phyloP scores from a whole-genome alignment of 2,888 invertebrate genomes.

The Sinentomon sp. region DNA sequence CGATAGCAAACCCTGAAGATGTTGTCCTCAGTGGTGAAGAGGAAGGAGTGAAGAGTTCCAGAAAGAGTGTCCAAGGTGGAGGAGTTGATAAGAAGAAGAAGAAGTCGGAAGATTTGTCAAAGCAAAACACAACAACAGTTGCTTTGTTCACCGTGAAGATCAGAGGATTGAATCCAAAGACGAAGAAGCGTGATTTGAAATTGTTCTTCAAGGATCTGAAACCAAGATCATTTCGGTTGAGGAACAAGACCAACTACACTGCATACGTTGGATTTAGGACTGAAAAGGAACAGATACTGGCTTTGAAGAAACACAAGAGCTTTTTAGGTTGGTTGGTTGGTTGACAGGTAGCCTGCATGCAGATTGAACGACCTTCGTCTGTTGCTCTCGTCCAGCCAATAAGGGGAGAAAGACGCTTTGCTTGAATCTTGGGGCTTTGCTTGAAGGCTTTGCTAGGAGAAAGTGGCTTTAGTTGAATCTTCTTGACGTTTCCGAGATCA shows the following conservation, averaged over 20 bases:
- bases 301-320: conserved; percentile 52
- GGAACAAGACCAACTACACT: conserved; percentile 22
- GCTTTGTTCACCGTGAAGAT: conserved; percentile 38
- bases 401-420: too few species aligned
- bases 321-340: conserved; percentile 37
- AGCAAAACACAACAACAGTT: conserved; percentile 18
- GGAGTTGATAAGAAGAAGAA: conserved; percentile 21
- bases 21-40: too few species aligned
- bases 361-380: too few species aligned
- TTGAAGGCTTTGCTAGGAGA: too few species aligned
- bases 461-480: too few species aligned
- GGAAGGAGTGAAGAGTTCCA: too few species aligned
- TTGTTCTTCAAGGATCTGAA: conserved; percentile 57
- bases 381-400: too few species aligned
- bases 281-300: conserved; percentile 48
- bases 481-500: too few species aligned
- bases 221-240: conserved; percentile 38
- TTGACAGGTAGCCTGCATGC: too few species aligned
- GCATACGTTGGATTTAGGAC: conserved; percentile 74
- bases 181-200: conserved; percentile 54
- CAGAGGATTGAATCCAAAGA: conserved; percentile 43
- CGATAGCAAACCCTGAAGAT: too few species aligned
- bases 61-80: not conserved
- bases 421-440: too few species aligned
- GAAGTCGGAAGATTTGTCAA: conserved; percentile 17